Conservation (phyloP, 1,140 invertebrate species). For the Mya arenaria region DNA sequence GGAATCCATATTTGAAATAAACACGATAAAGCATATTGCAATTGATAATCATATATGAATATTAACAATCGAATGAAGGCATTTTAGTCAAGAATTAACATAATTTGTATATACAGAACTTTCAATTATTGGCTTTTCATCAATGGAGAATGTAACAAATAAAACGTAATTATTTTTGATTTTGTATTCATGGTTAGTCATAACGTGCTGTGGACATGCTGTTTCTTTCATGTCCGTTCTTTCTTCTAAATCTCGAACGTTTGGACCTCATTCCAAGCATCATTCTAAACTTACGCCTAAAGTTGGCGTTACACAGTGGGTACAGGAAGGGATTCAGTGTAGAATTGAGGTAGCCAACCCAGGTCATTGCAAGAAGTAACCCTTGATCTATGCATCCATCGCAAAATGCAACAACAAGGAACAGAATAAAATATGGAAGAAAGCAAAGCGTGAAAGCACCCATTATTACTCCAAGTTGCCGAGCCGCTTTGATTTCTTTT, state of each 20-base stretch:
- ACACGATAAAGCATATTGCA: too few species aligned
- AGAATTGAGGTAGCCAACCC: conserved; percentile 85
- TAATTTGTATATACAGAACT: too few species aligned
- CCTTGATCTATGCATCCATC: conserved; percentile 80
- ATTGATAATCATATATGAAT: too few species aligned
- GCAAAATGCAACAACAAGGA: conserved; percentile 86
- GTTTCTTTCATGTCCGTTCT: conserved; percentile 43
- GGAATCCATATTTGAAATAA: too few species aligned
- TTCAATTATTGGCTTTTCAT: too few species aligned
- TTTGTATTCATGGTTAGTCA: conserved; percentile 49
- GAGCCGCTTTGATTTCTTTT: conserved; percentile 86
- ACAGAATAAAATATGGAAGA: conserved; percentile 86
- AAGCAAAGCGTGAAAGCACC: conserved; percentile 86
- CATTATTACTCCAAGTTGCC: conserved; percentile 86
- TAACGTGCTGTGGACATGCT: conserved; percentile 59
- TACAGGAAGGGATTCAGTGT: conserved; percentile 84
- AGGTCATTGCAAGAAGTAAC: conserved; percentile 82
- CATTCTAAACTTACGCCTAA: conserved; percentile 83
- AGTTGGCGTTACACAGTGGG: conserved; percentile 84
- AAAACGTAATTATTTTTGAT: too few species aligned
- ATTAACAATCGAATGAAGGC: too few species aligned
- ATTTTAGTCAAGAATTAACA: too few species aligned
- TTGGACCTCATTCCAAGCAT: conserved; percentile 77
- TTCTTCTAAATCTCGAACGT: not conserved
- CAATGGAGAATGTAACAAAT: too few species aligned